A percentile compares a stretch with the other conserved stretches of the same genome.
Conservation (phyloP, 2,888 invertebrate genomes). For the Orthosia gothica region DNA sequence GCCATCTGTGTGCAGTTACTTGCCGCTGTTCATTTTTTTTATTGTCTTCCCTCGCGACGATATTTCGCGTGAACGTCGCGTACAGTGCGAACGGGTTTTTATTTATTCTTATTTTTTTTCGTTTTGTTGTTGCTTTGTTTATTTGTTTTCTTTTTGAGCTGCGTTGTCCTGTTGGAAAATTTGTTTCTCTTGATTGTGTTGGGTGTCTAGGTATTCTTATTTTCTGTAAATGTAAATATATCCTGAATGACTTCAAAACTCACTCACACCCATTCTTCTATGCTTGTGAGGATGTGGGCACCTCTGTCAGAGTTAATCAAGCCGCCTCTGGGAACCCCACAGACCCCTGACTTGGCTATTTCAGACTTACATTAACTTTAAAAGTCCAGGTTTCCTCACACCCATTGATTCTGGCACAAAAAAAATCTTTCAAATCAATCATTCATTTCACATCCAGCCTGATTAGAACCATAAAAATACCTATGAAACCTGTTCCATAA, state of each 20-base stretch:
- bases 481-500: not conserved
- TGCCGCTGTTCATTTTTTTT: slow-evolving; percentile 72
- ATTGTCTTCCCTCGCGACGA: slow-evolving; percentile 65
- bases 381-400: too few species aligned
- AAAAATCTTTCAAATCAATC: not conserved
- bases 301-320: too few species aligned
- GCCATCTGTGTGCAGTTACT: slow-evolving; percentile 83
- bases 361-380: too few species aligned
- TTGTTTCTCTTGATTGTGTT: slow-evolving; percentile 22
- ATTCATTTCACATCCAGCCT: not conserved
- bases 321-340: too few species aligned
- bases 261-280: too few species aligned
- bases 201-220: not conserved
- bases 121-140: slow-evolving; percentile 46
- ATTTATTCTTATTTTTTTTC: slow-evolving; percentile 59
- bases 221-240: not conserved
- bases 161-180: slow-evolving; percentile 9
- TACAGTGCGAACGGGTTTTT: slow-evolving; percentile 62
- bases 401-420: too few species aligned
- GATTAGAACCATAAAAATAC: not conserved
- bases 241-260: not conserved
- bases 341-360: too few species aligned
- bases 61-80: slow-evolving; percentile 65
- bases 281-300: too few species aligned
- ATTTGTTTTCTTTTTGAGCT: slow-evolving; percentile 29